Conservation (phyloP, 2,797 vertebrate genomes). For the Champsocephalus gunnari region DNA sequence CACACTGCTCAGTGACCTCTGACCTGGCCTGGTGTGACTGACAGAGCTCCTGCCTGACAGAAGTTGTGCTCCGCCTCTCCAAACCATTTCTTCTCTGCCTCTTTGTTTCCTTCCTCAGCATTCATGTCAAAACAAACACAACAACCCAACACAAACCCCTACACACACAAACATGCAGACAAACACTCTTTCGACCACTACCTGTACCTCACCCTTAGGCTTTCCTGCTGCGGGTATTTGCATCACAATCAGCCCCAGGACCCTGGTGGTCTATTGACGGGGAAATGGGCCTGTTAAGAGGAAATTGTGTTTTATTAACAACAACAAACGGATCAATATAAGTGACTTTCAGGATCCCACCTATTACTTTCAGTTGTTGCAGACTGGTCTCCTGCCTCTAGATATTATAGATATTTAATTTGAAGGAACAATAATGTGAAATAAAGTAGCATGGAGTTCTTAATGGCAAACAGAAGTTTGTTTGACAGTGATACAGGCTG, state of each 20-base stretch:
- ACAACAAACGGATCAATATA: conserved; percentile 40
- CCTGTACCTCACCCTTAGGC: conserved; percentile 48
- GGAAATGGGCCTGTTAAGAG: conserved; percentile 64
- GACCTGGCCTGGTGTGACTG: conserved; percentile 42
- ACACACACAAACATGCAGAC: conserved; percentile 35
- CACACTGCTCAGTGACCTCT: conserved; percentile 48
- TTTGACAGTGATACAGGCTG: too few species aligned
- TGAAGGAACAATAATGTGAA: not conserved
- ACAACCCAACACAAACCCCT: conserved; percentile 22
- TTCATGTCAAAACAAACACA: conserved; percentile 32
- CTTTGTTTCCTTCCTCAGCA: conserved; percentile 40
- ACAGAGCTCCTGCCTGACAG: conserved; percentile 19
- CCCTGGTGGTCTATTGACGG: conserved; percentile 60
- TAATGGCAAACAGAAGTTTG: not conserved
- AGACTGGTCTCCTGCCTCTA: not conserved
- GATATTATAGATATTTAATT: not conserved
- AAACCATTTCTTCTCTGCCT: too few species aligned
- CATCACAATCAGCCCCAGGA: conserved; percentile 71
- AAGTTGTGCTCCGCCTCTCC: conserved; percentile 21
- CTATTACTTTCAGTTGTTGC: conserved; percentile 3
- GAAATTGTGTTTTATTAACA: conserved; percentile 57
- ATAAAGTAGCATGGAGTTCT: not conserved
- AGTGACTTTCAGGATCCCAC: conserved; percentile 28
- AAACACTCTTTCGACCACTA: conserved; percentile 33
- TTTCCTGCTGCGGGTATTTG: conserved; percentile 70